phyloP scores from a whole-genome alignment of 2,888 invertebrate species.

The Augiades crinisus region DNA sequence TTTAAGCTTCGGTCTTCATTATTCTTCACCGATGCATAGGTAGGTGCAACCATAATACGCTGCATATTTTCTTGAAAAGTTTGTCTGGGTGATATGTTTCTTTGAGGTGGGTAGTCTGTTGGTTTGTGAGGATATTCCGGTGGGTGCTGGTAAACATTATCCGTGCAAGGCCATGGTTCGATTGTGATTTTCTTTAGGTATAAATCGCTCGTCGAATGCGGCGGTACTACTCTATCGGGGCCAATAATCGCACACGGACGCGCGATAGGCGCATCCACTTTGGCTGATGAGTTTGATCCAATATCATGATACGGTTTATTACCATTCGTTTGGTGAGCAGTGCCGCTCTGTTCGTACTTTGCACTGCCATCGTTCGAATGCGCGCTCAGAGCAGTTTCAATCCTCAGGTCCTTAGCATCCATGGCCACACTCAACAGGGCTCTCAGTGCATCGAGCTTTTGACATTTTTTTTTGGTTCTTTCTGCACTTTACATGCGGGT shows the following conservation, averaged over 20 bases:
- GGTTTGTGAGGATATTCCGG: slow-evolving; percentile 65
- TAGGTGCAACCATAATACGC: slow-evolving; percentile 70
- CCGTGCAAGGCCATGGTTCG: slow-evolving; percentile 59
- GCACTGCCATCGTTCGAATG: slow-evolving; percentile 63
- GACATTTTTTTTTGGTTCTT: slow-evolving; percentile 52
- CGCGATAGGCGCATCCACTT: slow-evolving; percentile 60
- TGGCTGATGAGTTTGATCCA: slow-evolving; percentile 62
- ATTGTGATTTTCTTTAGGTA: slow-evolving; percentile 56
- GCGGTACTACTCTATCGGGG: slow-evolving; percentile 68
- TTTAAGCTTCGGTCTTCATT: slow-evolving; percentile 58
- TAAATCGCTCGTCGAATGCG: slow-evolving; percentile 47
- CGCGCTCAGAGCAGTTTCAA: slow-evolving; percentile 57
- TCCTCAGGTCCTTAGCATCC: slow-evolving; percentile 73
- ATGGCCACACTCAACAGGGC: slow-evolving; percentile 52
- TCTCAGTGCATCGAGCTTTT: slow-evolving; percentile 45
- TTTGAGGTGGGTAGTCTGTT: slow-evolving; percentile 55
- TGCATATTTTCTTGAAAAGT: slow-evolving; percentile 80
- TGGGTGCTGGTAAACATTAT: slow-evolving; percentile 55
- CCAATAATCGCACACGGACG: slow-evolving; percentile 78
- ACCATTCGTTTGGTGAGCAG: slow-evolving; percentile 53
- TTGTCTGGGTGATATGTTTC: slow-evolving; percentile 78
- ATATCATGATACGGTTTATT: slow-evolving; percentile 65
- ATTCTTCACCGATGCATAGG: slow-evolving; percentile 56
- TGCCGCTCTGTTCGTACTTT: slow-evolving; percentile 58
- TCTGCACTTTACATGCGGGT: slow-evolving; percentile 12